phyloP scores from a whole-genome alignment of 1,140 invertebrate species.

The Caenorhabditis tropicalis region DNA sequence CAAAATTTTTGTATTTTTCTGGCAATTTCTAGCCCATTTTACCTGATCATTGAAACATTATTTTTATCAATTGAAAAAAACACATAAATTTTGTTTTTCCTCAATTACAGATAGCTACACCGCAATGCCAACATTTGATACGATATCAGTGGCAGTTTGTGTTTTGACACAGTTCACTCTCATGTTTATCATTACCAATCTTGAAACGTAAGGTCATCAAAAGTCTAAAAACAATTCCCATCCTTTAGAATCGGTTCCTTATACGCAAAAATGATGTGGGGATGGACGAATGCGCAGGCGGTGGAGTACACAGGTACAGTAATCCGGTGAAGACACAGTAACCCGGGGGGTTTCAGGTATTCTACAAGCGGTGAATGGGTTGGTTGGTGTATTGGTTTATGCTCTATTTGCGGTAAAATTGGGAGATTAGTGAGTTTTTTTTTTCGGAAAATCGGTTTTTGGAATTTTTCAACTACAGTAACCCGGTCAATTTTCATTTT shows the following conservation, averaged over 20 bases:
- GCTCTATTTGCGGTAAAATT: conserved; percentile 37
- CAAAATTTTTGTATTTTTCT: no score
- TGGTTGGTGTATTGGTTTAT: conserved; percentile 36
- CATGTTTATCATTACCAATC: conserved; percentile 55
- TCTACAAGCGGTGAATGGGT: conserved; percentile 34
- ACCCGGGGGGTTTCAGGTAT: not conserved
- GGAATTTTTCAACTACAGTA: no score
- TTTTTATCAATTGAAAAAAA: not conserved
- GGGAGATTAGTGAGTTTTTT: conserved; percentile 42
- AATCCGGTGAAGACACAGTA: not conserved
- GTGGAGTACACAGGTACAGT: conserved; percentile 45
- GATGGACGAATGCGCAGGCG: conserved; percentile 49
- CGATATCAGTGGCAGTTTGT: conserved; percentile 40
- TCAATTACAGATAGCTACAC: conserved; percentile 47
- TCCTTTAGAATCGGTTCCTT: conserved; percentile 49
- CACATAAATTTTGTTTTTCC: not conserved
- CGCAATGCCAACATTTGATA: conserved; percentile 49
- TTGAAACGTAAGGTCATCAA: conserved; percentile 42
- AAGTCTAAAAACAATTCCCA: not conserved
- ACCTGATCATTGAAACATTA: no score
- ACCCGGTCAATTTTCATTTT: no score
- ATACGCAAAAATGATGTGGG: conserved; percentile 51
- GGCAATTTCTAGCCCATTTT: no score
- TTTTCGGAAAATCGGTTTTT: not conserved
- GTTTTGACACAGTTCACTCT: conserved; percentile 52